These are phyloP conservation scores for Lepidocyrtinus sp. DNA, from an alignment of 2,888 invertebrate genomes.

Conservation along the genomic window DNA sequence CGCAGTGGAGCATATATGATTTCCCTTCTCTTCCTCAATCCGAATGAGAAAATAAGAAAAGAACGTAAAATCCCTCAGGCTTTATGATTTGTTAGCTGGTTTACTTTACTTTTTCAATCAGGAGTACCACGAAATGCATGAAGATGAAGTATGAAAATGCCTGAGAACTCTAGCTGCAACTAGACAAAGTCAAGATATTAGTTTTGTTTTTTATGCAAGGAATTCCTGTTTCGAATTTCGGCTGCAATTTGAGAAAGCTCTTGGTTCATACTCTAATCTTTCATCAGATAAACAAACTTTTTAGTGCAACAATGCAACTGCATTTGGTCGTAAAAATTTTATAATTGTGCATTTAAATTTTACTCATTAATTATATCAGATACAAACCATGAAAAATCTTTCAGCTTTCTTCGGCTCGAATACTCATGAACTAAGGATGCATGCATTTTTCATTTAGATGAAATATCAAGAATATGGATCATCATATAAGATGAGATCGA, in stretches of 20 bases:
- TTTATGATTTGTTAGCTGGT: not conserved
- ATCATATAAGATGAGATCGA: not conserved
- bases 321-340: not conserved
- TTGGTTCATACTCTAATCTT: not conserved
- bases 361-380: too few species aligned
- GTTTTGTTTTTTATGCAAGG: too few species aligned
- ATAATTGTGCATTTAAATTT: not conserved
- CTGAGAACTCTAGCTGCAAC: not conserved
- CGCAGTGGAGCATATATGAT: too few species aligned
- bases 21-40: not conserved
- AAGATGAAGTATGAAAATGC: not conserved
- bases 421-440: constrained; percentile 8
- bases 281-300: constrained; percentile 2
- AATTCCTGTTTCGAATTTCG: not conserved
- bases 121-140: not conserved
- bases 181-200: too few species aligned
- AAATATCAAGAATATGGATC: not conserved
- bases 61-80: not conserved
- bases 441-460: not conserved
- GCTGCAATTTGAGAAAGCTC: not conserved
- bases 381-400: not conserved
- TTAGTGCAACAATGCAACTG: not conserved
- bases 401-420: not conserved
- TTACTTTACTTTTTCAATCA: not conserved
- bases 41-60: not conserved